Evolutionary conservation across 2,888 invertebrate species (phyloP), one percentile per base, ranked within the genome.

Genomic region (Laothoe populi): DNA sequence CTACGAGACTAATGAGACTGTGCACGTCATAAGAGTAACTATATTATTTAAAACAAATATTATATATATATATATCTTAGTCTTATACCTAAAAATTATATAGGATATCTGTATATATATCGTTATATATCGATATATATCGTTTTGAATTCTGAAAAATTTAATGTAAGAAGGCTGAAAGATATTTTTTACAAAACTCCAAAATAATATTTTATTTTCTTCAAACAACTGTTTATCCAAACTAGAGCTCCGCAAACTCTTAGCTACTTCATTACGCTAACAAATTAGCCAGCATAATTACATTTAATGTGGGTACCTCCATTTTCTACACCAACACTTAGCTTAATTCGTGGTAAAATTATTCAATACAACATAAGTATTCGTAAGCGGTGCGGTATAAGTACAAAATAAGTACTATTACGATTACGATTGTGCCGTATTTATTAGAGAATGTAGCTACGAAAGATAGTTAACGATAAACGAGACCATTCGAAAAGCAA

Each of bases 241-340:
- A 69, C 61, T 57, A 71, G 64, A 62, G 63, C 68, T n/a, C 64
- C 67, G 67, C 67, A 64, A 73, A 70, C 70, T 70, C 70, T 73
- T 68, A 70, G 72, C 66, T 74, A 75, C 70, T 75, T 74, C 70
- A 72, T 77, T 78, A 73, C 63, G 68, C 63, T 70, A 75, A 78
- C 73, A 75, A 78, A 78, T 78, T 70, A 73, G 67, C 69, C 63
- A 69, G 40, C 40, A 75, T 70, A 70, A 69, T 71, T 66, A 75
- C 73, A 75, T 73, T 78, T 77, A 70, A 77, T 72, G 70, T 63
- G 49, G 68, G 68, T 73, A 75, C 74, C 57, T 66, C 48, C 66
- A 26, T 60, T 49, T 59, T 53, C 42, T 31, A 46, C 61, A 60
- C 61, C 44, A 48, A 57, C 60, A 63, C 61, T 68, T 67, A 64